These are phyloP conservation scores for Andrena flavipes DNA, from an alignment of 2,888 invertebrate species.

Conservation along the genomic window DNA sequence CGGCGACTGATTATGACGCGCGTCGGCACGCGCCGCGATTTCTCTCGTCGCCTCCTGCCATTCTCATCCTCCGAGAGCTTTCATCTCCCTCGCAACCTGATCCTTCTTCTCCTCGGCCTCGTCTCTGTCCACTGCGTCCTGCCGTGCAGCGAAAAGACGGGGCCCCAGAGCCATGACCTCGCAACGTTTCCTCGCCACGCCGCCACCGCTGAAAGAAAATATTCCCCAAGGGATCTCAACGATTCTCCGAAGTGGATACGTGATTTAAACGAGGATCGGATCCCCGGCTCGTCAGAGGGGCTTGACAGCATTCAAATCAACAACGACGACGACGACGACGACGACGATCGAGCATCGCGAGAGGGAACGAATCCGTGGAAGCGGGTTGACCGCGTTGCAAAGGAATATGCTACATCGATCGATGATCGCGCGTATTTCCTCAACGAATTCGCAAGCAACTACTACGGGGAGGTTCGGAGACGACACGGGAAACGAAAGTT, in stretches of 20 bases:
- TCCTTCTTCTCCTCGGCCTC: slow-evolving; percentile 62
- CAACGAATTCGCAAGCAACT: neutral
- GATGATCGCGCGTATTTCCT: neutral
- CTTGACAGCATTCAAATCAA: neutral
- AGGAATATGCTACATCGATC: neutral
- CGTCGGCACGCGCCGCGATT: slow-evolving; percentile 75
- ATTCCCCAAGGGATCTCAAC: slow-evolving; percentile 11
- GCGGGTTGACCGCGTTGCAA: neutral
- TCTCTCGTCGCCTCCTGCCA: slow-evolving; percentile 79
- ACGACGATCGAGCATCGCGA: neutral
- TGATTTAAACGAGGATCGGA: neutral
- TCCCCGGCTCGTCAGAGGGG: neutral
- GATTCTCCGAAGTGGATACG: slow-evolving; percentile 33
- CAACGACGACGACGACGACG: neutral
- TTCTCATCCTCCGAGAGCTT: slow-evolving; percentile 71
- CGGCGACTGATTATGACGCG: slow-evolving; percentile 83
- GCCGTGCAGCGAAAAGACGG: slow-evolving; percentile 62
- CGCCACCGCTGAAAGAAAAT: slow-evolving; percentile 16
- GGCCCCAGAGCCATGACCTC: slow-evolving; percentile 48
- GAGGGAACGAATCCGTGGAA: neutral
- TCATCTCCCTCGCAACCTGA: slow-evolving; percentile 57
- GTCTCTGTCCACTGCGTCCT: slow-evolving; percentile 58
- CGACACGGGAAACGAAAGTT: slow-evolving; percentile 36
- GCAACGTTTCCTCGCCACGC: slow-evolving; percentile 24
- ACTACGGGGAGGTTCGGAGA: slow-evolving; percentile 8